Base-by-base conservation (phyloP, 2,888 invertebrate genomes). In the Stegana nigrithorax region DNA sequence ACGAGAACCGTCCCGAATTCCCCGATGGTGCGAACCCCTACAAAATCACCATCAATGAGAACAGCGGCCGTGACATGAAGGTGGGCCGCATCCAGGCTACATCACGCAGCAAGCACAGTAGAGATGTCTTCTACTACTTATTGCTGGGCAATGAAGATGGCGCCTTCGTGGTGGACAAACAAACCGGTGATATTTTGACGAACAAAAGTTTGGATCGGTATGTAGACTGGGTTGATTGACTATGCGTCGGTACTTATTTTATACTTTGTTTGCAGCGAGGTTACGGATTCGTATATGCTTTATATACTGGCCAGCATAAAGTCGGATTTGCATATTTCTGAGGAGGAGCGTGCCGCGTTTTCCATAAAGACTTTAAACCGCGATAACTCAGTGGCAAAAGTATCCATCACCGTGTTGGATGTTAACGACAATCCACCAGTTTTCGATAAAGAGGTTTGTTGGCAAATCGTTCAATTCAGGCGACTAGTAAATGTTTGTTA, bases 361-460 rank as follows among this genome's bases (percentile, higher is more conserved):
- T 86, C 87, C 10, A 87, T 85, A 4, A 85, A 85, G 60, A 81
- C 78, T n/a, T 66, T 86, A 0, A 84, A 86, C 60, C 87, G 87
- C 44, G 92, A 94, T 69, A 89, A 89, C 51, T 91, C 92, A 51
- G 88, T 94, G 17, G 91, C 92, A 0, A 89, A 89, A 59, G 91
- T 95, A 1, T 89, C 87, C 59, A 88, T 96, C 36, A 89, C 87
- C 2, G 89, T 97, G 4, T 87, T 91, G 23, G 96, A 96, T 80
- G 90, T 93, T 58, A 96, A 96, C 74, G 96, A 96, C 78, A 94
- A 95, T 82, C 89, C 91, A 4, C 96, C 96, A 0, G 87, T 88
- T 42, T 94, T 94, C 78, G 88, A 89, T 57, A 87, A 89, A 65
- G 77, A 84, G 3, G 69, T 80, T 65, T 64, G 63, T 67, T 44